Base-by-base conservation (phyloP, 1,140 invertebrate genomes). In the Nylanderia fulva region DNA sequence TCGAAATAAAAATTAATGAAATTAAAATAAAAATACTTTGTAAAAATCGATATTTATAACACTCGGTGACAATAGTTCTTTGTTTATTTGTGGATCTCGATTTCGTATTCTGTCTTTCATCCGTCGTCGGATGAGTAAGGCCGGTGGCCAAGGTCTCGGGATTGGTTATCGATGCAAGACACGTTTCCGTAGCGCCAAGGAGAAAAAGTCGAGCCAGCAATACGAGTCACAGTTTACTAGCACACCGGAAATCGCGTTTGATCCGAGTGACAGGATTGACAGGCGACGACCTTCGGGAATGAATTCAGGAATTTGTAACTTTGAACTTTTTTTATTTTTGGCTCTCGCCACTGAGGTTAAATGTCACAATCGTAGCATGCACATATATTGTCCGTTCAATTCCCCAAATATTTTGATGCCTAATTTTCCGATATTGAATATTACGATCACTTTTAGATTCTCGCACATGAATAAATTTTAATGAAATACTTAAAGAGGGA, bases 91-190 rank as follows among this genome's bases (percentile, higher is more conserved):
- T 18, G 58, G 11, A 64, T 77, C 8, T 13, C 8, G 24, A 79
- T 79, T 66, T 15, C 27, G 1, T 77, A 24, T 8, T 36, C n/a
- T 48, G 39, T 63, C 60, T 66, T 74, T 8, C 71, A 58, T 85
- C 18, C 39, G 42, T 52, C 29, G 24, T 36, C 58, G n/a, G n/a
- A n/a, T 52, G 21, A 45, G 21, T 85, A 85, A 88, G 74, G 74
- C 56, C 24, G 27, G 56, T 66, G 42, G 29, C 27, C 58, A 84
- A 88, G 84, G 84, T 15, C 66, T 79, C 33, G 66, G 64, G 39
- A 80, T 84, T 56, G 64, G 52, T 89, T 90, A 89, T 89, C 85
- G 63, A 90, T 89, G 85, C 87, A 75, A 89, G 87, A 76, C 88
- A 63, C 80, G 85, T 52, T 48, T 85, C 52, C 15, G 13, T 63